Percentiles rank a stretch among this genome's conserved stretches.
phyloP scores from a whole-genome alignment of 2,888 invertebrate genomes.

The Cosmopolites sordidus region DNA sequence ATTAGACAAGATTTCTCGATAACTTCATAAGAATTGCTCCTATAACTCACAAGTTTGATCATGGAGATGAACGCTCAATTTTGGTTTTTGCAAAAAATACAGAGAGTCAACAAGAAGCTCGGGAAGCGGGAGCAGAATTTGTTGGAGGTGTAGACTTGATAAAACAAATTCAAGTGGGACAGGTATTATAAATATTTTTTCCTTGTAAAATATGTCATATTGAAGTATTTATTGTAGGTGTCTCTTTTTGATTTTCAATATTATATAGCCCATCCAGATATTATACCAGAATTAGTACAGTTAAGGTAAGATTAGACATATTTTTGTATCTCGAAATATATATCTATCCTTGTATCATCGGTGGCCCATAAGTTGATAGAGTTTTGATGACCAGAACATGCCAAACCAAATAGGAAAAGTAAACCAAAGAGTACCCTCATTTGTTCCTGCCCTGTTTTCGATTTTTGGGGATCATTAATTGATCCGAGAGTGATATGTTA shows the following conservation, averaged over 20 bases:
- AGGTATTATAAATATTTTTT: conserved; percentile 41
- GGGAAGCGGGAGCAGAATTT: conserved; percentile 66
- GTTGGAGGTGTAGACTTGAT: conserved; percentile 72
- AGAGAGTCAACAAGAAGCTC: conserved; percentile 57
- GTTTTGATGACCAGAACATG: too few relatives aligned
- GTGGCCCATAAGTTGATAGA: too few relatives aligned
- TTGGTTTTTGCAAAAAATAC: conserved; percentile 71
- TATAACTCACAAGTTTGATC: conserved; percentile 66
- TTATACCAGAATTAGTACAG: conserved; percentile 69
- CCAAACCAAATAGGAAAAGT: too few relatives aligned
- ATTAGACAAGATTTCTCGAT: conserved; percentile 63
- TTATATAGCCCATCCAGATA: conserved; percentile 73
- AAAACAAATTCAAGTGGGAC: conserved; percentile 73
- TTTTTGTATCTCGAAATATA: too few relatives aligned
- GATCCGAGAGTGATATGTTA: too few relatives aligned
- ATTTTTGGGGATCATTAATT: too few relatives aligned
- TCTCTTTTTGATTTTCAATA: conserved; percentile 61
- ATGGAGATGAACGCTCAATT: conserved; percentile 63
- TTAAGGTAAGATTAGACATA: conserved; percentile 50
- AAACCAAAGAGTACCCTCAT: too few relatives aligned
- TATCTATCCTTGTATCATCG: too few relatives aligned
- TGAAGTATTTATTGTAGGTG: conserved; percentile 13
- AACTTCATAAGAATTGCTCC: conserved; percentile 63
- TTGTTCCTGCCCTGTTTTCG: too few relatives aligned
- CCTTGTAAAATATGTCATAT: background rate